phyloP scores from a whole-genome alignment of 1,140 invertebrate species.

The Caerostris extrusa region DNA sequence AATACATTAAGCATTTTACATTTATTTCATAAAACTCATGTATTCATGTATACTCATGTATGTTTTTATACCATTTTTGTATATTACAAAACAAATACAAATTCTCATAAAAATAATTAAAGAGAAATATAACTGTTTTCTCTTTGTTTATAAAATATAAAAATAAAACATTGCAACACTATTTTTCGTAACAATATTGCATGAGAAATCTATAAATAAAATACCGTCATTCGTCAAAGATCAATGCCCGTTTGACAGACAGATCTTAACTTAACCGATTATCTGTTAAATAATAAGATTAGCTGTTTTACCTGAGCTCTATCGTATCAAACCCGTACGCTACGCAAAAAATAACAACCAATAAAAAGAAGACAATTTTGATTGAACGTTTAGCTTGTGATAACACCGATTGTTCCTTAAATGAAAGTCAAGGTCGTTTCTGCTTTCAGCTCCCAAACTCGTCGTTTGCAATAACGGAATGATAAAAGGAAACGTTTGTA shows the following conservation, averaged over 20 bases:
- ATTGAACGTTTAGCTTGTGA: neutral
- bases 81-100: too few species aligned
- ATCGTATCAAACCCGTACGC: neutral
- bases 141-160: too few species aligned
- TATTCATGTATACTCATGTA: too few species aligned
- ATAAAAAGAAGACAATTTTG: neutral
- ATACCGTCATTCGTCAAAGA: neutral
- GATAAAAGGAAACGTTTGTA: conserved; percentile 27
- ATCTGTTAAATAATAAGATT: neutral
- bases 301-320: neutral
- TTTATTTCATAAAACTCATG: too few species aligned
- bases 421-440: neutral
- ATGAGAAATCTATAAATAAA: neutral
- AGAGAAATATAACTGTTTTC: too few species aligned
- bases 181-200: neutral
- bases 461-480: neutral
- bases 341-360: neutral
- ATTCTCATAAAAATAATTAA: too few species aligned
- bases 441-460: conserved; percentile 8
- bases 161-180: neutral
- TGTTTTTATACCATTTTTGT: too few species aligned
- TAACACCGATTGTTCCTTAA: neutral
- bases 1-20: too few species aligned
- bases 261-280: neutral
- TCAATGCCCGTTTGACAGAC: conserved; percentile 7